phyloP scores from a whole-genome alignment of 64 coral and sea anemone species.

The Astreopora myriophthalma region DNA sequence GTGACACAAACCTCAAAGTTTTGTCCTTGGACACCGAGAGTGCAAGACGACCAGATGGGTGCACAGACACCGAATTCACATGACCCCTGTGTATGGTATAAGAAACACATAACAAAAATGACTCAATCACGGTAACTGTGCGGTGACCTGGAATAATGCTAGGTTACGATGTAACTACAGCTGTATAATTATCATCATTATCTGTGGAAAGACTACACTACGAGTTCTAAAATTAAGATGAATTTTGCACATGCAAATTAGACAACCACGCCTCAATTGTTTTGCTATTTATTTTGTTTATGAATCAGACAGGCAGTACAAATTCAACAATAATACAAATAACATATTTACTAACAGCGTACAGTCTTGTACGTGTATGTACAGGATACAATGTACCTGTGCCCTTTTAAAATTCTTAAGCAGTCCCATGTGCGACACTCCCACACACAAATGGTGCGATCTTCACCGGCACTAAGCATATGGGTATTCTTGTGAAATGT shows the following conservation, averaged over 20 bases:
- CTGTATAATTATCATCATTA: no score
- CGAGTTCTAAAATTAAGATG: no score
- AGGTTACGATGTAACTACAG: no score
- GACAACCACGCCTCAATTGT: no score
- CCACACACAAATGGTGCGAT: slow-evolving; percentile 97
- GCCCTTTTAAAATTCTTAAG: slow-evolving; percentile 93
- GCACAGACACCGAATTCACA: slow-evolving; percentile 93
- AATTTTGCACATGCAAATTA: no score
- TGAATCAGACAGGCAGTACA: no score
- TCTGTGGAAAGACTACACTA: no score
- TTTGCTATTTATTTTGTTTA: no score
- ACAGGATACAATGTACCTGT: slow-evolving; percentile 55
- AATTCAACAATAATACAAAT: no score
- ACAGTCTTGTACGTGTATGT: background rate
- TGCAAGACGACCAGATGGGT: slow-evolving; percentile 91
- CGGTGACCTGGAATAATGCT: no score
- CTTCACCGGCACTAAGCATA: slow-evolving; percentile 97
- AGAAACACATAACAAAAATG: background rate
- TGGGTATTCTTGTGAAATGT: slow-evolving; percentile 86
- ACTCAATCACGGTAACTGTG: background rate
- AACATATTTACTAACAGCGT: background rate
- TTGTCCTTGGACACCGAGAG: slow-evolving; percentile 97
- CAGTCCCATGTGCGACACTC: slow-evolving; percentile 98
- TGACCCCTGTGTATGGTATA: slow-evolving; percentile 64
- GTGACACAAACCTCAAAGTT: slow-evolving; percentile 78